Evolutionary conservation across 2,888 invertebrate genomes (phyloP).

Genomic region (Drosophila falleni): DNA sequence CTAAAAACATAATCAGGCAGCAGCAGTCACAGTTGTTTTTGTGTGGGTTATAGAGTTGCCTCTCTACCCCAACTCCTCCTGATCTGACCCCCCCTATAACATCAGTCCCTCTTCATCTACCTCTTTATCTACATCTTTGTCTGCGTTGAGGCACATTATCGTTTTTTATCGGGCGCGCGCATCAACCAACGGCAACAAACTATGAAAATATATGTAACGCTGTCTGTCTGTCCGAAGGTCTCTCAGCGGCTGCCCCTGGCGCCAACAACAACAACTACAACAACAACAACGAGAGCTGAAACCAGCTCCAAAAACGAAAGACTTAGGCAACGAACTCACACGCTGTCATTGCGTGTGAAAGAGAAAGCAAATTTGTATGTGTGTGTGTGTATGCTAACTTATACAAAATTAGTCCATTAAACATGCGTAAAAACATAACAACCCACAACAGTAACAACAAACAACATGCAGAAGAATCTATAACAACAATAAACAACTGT

Average conservation of each 20-base stretch:
- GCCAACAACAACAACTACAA: constrained; percentile 65
- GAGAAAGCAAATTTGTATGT: constrained; percentile 49
- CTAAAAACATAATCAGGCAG: constrained; percentile 81
- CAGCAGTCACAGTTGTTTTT: constrained; percentile 38
- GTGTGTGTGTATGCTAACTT: constrained; percentile 24
- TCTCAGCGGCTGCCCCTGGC: constrained; percentile 62
- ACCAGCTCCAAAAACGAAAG: constrained; percentile 59
- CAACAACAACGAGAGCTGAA: constrained; percentile 13
- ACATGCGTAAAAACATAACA: constrained; percentile 76
- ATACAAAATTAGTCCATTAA: constrained; percentile 79
- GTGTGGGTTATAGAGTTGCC: constrained; percentile 61
- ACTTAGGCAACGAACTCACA: constrained; percentile 74
- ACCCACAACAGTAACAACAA: constrained; percentile 52
- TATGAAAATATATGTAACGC: constrained; percentile 78
- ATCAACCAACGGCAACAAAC: constrained; percentile 77
- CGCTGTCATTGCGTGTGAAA: constrained; percentile 59
- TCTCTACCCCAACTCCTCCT: not conserved
- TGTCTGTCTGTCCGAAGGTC: constrained; percentile 56
- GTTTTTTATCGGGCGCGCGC: constrained; percentile 73
- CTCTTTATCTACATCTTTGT: constrained; percentile 22
- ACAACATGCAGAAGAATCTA: constrained; percentile 29
- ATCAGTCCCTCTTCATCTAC: not conserved
- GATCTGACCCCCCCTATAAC: no score
- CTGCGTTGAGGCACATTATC: constrained; percentile 61
- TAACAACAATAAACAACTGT: constrained; percentile 59